phyloP scores from a whole-genome alignment of 1,140 invertebrate species.

The Calliopsis andreniformis region DNA sequence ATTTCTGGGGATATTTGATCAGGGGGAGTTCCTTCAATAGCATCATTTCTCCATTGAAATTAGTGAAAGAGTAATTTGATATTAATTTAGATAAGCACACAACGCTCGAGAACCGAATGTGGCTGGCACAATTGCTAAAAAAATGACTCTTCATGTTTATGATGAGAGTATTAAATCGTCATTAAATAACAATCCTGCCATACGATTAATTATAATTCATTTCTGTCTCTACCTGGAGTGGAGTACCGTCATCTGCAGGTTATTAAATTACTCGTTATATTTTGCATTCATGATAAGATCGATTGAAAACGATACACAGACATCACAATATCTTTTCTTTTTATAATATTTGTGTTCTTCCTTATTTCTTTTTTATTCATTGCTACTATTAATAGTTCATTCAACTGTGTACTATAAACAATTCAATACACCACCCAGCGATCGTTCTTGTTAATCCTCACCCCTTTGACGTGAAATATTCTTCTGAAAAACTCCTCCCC shows the following conservation, averaged over 20 bases:
- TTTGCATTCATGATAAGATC: background rate
- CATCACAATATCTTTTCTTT: background rate
- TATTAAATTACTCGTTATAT: conserved; percentile 7
- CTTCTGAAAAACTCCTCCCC: too few relatives aligned
- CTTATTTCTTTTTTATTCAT: too few relatives aligned
- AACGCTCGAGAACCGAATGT: background rate
- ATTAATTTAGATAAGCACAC: conserved; percentile 28
- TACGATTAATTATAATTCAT: too few relatives aligned
- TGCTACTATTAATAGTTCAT: too few relatives aligned
- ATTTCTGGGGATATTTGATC: conserved; percentile 7
- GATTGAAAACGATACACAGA: background rate
- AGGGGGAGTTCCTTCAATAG: too few relatives aligned
- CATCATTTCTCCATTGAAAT: too few relatives aligned
- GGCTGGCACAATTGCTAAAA: conserved; percentile 41
- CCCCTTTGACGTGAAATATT: too few relatives aligned
- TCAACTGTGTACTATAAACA: too few relatives aligned
- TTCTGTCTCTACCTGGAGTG: conserved; percentile 22
- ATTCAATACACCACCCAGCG: too few relatives aligned
- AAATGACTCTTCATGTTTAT: conserved; percentile 12
- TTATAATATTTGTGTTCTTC: background rate
- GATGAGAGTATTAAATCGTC: background rate
- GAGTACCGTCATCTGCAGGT: conserved; percentile 30
- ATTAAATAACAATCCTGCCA: too few relatives aligned
- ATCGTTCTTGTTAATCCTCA: too few relatives aligned
- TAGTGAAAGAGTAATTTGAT: too few relatives aligned